These are phyloP conservation scores for Stegostoma tigrinum DNA, from an alignment of 2,113 vertebrate genomes.

Conservation along the genomic window DNA sequence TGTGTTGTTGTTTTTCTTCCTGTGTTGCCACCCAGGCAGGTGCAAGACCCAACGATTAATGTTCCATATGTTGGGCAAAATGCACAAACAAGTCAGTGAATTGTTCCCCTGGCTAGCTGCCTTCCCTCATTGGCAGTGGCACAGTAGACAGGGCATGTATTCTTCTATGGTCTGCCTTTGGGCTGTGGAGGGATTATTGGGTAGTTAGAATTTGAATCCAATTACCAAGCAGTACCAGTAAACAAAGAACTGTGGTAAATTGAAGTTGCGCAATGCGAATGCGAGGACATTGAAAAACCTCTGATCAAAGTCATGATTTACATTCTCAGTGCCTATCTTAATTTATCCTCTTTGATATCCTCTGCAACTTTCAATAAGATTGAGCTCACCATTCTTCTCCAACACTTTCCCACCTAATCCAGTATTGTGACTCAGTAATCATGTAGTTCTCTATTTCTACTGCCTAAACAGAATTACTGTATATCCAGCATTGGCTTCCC, in stretches of 20 bases:
- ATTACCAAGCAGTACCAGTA: not conserved
- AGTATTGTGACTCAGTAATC: not conserved
- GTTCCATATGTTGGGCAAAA: conserved; percentile 27
- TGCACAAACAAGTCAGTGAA: conserved; percentile 33
- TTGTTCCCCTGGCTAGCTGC: conserved; percentile 28
- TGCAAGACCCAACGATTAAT: conserved; percentile 30
- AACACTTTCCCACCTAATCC: not conserved
- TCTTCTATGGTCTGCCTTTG: not conserved
- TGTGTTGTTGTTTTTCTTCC: not conserved
- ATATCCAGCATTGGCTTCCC: not conserved
- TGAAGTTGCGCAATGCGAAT: not conserved
- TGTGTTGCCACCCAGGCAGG: conserved; percentile 37
- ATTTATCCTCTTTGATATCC: not conserved
- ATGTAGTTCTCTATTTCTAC: not conserved
- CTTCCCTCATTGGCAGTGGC: conserved; percentile 24
- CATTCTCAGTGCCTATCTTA: not conserved
- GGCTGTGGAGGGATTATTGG: not conserved
- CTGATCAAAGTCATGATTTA: not conserved
- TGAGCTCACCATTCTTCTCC: not conserved
- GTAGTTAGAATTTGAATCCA: conserved; percentile 20
- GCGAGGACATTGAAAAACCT: not conserved
- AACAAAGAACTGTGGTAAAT: conserved; percentile 9
- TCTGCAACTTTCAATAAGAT: not conserved
- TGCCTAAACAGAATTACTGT: not conserved
- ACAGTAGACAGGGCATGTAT: not conserved